Conservation (phyloP, 2,113 vertebrate genomes). For the Stomatorhinus ivindoensis region DNA sequence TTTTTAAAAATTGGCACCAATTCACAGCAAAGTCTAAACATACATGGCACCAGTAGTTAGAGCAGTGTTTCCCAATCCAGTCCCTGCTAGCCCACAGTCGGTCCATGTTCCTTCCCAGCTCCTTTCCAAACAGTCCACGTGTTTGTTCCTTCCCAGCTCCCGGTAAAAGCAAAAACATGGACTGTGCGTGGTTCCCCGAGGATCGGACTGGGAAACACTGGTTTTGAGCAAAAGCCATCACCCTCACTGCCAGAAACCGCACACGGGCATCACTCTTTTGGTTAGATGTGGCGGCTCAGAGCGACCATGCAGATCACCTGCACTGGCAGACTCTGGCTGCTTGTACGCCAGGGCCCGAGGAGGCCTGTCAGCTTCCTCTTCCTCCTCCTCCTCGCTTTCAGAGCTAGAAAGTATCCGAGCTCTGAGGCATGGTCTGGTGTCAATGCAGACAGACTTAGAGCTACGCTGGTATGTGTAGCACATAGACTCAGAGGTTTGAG, state of each 20-base stretch:
- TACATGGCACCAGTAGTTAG: neutral
- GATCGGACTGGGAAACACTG: neutral
- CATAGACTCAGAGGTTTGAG: slow-evolving; percentile 87
- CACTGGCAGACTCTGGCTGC: slow-evolving; percentile 63
- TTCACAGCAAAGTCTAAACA: neutral
- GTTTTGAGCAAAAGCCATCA: neutral
- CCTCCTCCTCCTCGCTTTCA: slow-evolving; percentile 69
- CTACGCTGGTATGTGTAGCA: slow-evolving; percentile 92
- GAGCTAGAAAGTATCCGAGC: slow-evolving; percentile 67
- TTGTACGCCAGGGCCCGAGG: slow-evolving; percentile 60
- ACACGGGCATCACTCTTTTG: neutral
- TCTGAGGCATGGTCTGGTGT: slow-evolving; percentile 74
- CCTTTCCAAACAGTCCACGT: too few species aligned
- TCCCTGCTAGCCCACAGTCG: neutral
- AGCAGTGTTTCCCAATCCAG: neutral
- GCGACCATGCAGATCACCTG: slow-evolving; percentile 72
- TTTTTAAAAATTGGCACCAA: neutral
- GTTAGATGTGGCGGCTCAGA: neutral
- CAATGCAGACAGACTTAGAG: slow-evolving; percentile 84
- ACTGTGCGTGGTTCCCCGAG: neutral
- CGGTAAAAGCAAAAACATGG: neutral
- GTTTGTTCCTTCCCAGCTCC: too few species aligned
- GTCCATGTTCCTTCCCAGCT: neutral
- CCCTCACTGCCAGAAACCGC: neutral
- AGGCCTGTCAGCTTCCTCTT: slow-evolving; percentile 44